Base-by-base conservation (phyloP, 2,113 vertebrate species). In the Sinocyclocheilus rhinocerous region DNA sequence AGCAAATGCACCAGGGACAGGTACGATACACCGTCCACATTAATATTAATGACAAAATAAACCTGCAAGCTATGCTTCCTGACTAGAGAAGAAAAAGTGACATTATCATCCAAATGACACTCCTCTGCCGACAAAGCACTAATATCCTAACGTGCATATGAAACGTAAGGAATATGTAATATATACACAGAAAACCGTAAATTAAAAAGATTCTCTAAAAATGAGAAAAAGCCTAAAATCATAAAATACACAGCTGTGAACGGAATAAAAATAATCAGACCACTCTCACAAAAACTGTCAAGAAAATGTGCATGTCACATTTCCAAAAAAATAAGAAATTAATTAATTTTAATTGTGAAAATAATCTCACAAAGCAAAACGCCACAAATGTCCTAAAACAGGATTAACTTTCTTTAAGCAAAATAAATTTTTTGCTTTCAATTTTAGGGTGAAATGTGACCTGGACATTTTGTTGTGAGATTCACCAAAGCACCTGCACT, bases 41-140 rank as follows among this genome's bases (percentile, higher is more conserved):
- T 87, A 87, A 89, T 87, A 89, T 83, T 80, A 65, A 89, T 85
- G 79, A 42, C 24, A 57, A 22, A 42, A 72, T 55, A n/a, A 88
- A 83, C 79, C 84, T 83, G 75, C 84, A 36, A 72, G 84, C 87
- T 52, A 78, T 24, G n/a, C 50, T 57, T 65, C 26, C 61, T n/a
- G 57, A 10, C 57, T 61, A n/a, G 57, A 61, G 55, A 59, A 36
- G 26, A 69, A 65, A 67, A 6, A 16, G 33, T 36, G 67, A 20
- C 29, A 70, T 39, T 39, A 22, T 70, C 67, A 20, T 39, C 69
- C 9, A 72, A 6, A 39, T 22, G 18, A 39, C 55, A 0, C 6
- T 22, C 55, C 55, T 59, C 18, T 72, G 8, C 18, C 9, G 4
- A 2, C 9, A 72, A 42, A 73, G 20, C 70, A 73, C 20, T 42